Conservation (phyloP, 2,113 vertebrate species). For the Percopsis transmontana region DNA sequence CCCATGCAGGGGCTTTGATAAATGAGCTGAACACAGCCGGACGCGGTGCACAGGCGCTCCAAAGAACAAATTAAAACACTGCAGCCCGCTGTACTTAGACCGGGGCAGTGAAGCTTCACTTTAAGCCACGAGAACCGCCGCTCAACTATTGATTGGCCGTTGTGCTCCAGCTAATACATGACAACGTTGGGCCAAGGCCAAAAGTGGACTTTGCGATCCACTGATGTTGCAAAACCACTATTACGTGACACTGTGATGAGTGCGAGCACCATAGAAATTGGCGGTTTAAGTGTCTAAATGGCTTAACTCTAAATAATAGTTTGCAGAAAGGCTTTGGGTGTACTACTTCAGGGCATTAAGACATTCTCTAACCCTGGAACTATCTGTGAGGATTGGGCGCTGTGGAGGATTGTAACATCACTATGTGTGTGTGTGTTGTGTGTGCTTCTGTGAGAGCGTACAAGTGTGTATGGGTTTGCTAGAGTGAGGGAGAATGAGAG, state of each 20-base stretch:
- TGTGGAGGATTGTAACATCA: constrained; percentile 35
- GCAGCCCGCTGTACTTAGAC: constrained; percentile 13
- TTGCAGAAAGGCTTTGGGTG: constrained; percentile 40
- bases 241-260: constrained; percentile 43
- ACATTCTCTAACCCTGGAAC: constrained; percentile 25
- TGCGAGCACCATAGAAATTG: constrained; percentile 36
- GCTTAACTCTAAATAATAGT: constrained; percentile 57
- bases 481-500: constrained; percentile 7
- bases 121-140: constrained; percentile 27
- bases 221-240: constrained; percentile 40
- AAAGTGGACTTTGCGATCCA: constrained; percentile 57
- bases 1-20: constrained; percentile 24
- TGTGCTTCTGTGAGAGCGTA: background rate
- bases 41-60: constrained; percentile 32
- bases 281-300: constrained; percentile 40
- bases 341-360: constrained; percentile 48
- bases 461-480: background rate
- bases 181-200: constrained; percentile 51
- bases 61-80: constrained; percentile 39
- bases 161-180: constrained; percentile 55
- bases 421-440: background rate
- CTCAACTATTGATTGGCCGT: constrained; percentile 55
- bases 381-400: constrained; percentile 21
- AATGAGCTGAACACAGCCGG: constrained; percentile 34
- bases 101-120: constrained; percentile 13